A percentile compares a stretch with the other conserved stretches of the same genome.
These are phyloP conservation scores for Cromileptes altivelis DNA, from an alignment of 2,113 vertebrate genomes.

Conservation along the genomic window DNA sequence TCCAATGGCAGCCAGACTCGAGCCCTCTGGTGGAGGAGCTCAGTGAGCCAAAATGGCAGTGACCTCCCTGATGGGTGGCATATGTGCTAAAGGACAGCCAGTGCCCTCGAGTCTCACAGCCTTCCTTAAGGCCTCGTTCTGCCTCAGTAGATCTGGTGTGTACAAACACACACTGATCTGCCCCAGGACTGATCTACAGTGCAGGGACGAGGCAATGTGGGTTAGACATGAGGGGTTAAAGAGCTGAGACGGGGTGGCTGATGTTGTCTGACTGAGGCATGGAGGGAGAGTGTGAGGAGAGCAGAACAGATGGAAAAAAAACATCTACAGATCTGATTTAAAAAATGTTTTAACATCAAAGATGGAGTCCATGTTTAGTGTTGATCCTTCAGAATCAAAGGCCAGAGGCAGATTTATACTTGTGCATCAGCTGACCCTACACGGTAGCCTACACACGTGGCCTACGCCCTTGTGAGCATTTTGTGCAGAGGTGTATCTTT, in stretches of 20 bases:
- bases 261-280: neutral
- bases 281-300: neutral
- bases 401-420: no score
- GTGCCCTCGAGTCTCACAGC: neutral
- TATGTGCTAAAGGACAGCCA: slow-evolving; percentile 33
- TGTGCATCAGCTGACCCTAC: no score
- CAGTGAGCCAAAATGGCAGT: slow-evolving; percentile 17
- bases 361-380: neutral
- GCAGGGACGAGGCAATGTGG: neutral
- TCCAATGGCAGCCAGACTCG: neutral
- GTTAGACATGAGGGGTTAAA: neutral
- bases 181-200: neutral
- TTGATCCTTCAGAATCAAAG: neutral
- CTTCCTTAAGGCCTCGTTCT: neutral
- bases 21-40: neutral
- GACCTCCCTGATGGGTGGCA: slow-evolving; percentile 37
- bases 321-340: neutral
- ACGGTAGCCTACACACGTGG: no score
- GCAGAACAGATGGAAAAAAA: neutral
- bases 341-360: neutral
- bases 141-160: neutral
- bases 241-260: neutral
- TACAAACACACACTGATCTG: neutral
- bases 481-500: no score
- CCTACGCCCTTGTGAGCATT: no score